These are phyloP conservation scores for Verasper variegatus DNA, from an alignment of 2,113 vertebrate genomes.

Conservation along the genomic window DNA sequence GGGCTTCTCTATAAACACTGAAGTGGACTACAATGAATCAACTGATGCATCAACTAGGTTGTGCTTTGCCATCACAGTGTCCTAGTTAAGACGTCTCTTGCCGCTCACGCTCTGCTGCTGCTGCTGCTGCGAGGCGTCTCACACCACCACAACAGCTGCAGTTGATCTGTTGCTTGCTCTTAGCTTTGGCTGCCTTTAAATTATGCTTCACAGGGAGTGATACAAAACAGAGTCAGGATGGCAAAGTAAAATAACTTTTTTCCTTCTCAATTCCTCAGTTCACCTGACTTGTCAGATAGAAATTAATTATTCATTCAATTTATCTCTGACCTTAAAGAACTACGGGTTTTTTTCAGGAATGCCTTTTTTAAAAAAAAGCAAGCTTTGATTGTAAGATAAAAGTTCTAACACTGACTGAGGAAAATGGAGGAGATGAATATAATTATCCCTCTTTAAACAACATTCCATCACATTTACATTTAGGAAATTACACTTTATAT, in stretches of 20 bases:
- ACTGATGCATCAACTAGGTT: neutral
- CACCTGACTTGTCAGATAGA: neutral
- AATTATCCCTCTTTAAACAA: neutral
- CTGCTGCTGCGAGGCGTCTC: constrained; percentile 19
- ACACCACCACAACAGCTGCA: neutral
- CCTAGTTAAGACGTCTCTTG: constrained; percentile 21
- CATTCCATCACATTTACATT: neutral
- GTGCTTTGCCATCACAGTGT: neutral
- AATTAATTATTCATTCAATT: constrained; percentile 45
- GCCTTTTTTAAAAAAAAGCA: neutral
- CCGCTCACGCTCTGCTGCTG: constrained; percentile 6
- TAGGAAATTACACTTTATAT: neutral
- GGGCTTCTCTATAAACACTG: neutral
- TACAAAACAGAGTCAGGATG: constrained; percentile 5
- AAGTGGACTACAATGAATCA: neutral
- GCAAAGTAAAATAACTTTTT: neutral
- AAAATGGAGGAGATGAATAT: neutral
- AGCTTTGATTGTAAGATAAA: neutral
- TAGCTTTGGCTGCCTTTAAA: constrained; percentile 23
- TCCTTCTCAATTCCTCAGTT: neutral
- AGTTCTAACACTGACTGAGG: neutral
- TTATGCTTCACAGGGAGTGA: neutral
- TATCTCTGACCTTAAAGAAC: constrained; percentile 13
- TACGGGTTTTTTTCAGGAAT: too few relatives aligned
- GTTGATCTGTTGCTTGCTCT: constrained; percentile 29